phyloP scores from a whole-genome alignment of 2,113 vertebrate species.

The Pimephales promelas region DNA sequence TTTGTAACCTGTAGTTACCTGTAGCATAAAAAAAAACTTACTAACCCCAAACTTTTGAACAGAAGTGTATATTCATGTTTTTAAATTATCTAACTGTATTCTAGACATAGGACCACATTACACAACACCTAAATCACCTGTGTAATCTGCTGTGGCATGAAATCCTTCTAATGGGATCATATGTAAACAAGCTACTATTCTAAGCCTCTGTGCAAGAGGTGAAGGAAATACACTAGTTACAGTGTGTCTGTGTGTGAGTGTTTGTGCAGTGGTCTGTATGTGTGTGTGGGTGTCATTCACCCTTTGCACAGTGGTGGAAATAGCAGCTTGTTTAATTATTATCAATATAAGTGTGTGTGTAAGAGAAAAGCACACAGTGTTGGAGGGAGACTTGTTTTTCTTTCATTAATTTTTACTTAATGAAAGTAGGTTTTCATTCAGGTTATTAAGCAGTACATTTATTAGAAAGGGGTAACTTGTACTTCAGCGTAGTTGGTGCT shows the following conservation, averaged over 20 bases:
- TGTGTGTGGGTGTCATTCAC: constrained; percentile 29
- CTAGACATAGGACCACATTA: constrained; percentile 22
- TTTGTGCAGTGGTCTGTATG: background rate
- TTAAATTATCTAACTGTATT: background rate
- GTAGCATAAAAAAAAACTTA: too few relatives aligned
- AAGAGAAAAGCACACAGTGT: background rate
- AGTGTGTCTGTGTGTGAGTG: background rate
- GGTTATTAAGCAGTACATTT: background rate
- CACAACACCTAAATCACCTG: constrained; percentile 30
- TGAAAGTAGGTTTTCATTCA: too few relatives aligned
- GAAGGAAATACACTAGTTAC: background rate
- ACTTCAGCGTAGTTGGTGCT: too few relatives aligned
- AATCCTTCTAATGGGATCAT: constrained; percentile 54
- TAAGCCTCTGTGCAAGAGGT: constrained; percentile 34
- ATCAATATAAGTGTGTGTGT: background rate
- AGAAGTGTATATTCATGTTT: background rate
- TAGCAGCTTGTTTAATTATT: background rate
- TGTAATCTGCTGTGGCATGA: constrained; percentile 26
- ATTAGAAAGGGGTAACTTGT: too few relatives aligned
- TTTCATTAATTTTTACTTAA: background rate
- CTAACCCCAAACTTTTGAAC: background rate
- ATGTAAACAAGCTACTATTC: constrained; percentile 54
- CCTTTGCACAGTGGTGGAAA: background rate
- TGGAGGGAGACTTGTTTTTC: background rate
- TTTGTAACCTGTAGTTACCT: too few relatives aligned